phyloP scores from a whole-genome alignment of 2,888 invertebrate species.

The Ophonus ardosiacus region DNA sequence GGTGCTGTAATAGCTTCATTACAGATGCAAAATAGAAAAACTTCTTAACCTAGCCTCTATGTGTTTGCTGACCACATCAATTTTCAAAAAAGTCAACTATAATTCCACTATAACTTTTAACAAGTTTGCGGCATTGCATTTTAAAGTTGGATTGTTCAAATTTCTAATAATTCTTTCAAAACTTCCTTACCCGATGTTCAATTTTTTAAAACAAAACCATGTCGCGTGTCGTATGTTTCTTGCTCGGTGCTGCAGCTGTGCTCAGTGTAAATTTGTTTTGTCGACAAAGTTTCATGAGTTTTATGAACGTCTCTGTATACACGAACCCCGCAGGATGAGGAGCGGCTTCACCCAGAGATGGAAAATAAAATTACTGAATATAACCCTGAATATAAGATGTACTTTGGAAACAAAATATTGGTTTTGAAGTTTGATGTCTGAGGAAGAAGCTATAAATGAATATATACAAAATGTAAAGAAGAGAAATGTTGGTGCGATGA shows the following conservation, averaged over 20 bases:
- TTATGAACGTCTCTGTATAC: conserved; percentile 25
- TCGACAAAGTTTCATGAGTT: conserved; percentile 46
- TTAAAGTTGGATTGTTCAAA: not conserved
- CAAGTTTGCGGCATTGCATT: not conserved
- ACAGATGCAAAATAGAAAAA: too few relatives aligned
- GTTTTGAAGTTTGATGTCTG: not conserved
- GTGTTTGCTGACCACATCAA: too few relatives aligned
- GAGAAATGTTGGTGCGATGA: not conserved
- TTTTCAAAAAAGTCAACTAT: too few relatives aligned
- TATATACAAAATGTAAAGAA: not conserved
- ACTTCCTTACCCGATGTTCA: not conserved
- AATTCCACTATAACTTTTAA: too few relatives aligned
- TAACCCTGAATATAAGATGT: not conserved
- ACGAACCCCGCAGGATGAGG: not conserved
- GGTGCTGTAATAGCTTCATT: too few relatives aligned
- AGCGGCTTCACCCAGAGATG: not conserved
- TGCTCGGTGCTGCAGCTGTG: not conserved
- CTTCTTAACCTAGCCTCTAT: too few relatives aligned
- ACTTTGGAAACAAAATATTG: not conserved
- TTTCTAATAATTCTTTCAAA: not conserved
- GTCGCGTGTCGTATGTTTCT: not conserved
- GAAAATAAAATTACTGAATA: not conserved
- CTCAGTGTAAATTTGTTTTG: conserved; percentile 55
- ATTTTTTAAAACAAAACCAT: not conserved
- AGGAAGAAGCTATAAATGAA: not conserved